Percentiles rank a stretch among this genome's conserved stretches.
phyloP scores from a whole-genome alignment of 2,888 invertebrate genomes.

The Allacma fusca region DNA sequence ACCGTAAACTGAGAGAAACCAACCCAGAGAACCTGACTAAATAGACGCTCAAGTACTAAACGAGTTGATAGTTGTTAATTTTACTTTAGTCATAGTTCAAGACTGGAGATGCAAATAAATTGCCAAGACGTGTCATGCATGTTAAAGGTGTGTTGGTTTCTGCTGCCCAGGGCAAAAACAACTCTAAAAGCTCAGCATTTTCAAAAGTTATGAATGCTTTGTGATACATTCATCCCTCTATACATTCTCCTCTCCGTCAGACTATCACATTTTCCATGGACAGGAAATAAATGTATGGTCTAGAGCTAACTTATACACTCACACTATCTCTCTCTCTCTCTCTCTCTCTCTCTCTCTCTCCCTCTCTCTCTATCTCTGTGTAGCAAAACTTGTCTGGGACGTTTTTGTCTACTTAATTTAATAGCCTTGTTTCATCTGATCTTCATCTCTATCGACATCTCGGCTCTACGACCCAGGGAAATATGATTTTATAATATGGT shows the following conservation, averaged over 20 bases:
- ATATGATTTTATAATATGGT: not conserved
- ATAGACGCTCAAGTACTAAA: slow-evolving; percentile 17
- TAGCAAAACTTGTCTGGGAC: slow-evolving; percentile 19
- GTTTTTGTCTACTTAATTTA: slow-evolving; percentile 16
- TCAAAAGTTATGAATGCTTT: slow-evolving; percentile 16
- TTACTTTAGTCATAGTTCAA: slow-evolving; percentile 41
- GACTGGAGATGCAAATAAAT: slow-evolving; percentile 54
- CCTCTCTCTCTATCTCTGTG: not conserved
- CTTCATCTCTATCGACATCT: slow-evolving; percentile 5
- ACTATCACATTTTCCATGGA: slow-evolving; percentile 14
- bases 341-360: not conserved
- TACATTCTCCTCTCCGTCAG: not conserved
- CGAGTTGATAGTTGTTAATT: slow-evolving; percentile 37
- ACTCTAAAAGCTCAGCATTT: slow-evolving; percentile 2
- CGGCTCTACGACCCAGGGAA: not conserved
- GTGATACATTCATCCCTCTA: not conserved
- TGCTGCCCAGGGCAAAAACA: slow-evolving; percentile 28
- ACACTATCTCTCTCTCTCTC: not conserved
- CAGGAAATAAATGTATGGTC: slow-evolving; percentile 7
- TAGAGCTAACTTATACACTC: not conserved
- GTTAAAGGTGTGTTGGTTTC: slow-evolving; percentile 40
- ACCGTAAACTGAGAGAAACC: not conserved
- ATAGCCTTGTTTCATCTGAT: slow-evolving; percentile 29
- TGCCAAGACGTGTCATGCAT: slow-evolving; percentile 54
- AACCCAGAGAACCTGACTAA: not conserved